A percentile compares a stretch with the other conserved stretches of the same genome.
These are phyloP conservation scores for Parazoanthus darwini DNA, from an alignment of 92 coral and sea anemone genomes.

Conservation along the genomic window DNA sequence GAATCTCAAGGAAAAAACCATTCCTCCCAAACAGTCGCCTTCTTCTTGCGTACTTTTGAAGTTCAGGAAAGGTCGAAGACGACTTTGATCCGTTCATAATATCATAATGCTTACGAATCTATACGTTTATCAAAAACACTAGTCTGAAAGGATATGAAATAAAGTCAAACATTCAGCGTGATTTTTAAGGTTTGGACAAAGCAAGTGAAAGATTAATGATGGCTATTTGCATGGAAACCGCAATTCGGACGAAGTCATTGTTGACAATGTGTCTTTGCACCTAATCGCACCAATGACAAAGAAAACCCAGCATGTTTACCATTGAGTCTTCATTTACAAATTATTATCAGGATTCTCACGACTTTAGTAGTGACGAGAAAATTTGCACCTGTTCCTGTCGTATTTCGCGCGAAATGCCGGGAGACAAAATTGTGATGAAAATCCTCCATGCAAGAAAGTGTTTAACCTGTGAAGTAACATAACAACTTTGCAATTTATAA, in stretches of 20 bases:
- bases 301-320: background rate
- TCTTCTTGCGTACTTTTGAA: slow-evolving; percentile 81
- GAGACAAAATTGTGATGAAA: background rate
- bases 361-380: background rate
- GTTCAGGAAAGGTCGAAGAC: slow-evolving; percentile 58
- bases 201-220: slow-evolving; percentile 27
- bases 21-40: slow-evolving; percentile 73
- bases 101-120: slow-evolving; percentile 3
- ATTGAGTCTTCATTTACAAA: background rate
- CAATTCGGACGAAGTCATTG: background rate
- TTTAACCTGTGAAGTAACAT: background rate
- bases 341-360: background rate
- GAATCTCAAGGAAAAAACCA: slow-evolving; percentile 88
- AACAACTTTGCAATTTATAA: no score
- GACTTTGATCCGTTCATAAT: slow-evolving; percentile 58
- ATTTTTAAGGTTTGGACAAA: slow-evolving; percentile 30
- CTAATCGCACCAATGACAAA: slow-evolving; percentile 6
- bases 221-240: slow-evolving; percentile 19
- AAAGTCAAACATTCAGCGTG: slow-evolving; percentile 4
- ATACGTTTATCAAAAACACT: background rate
- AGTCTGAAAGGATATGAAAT: background rate
- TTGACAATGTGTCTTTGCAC: slow-evolving; percentile 6
- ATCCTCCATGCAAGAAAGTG: background rate
- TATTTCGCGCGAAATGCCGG: background rate
- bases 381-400: background rate